Conservation (phyloP, 2,888 invertebrate genomes). For the Tenthredo amoena region DNA sequence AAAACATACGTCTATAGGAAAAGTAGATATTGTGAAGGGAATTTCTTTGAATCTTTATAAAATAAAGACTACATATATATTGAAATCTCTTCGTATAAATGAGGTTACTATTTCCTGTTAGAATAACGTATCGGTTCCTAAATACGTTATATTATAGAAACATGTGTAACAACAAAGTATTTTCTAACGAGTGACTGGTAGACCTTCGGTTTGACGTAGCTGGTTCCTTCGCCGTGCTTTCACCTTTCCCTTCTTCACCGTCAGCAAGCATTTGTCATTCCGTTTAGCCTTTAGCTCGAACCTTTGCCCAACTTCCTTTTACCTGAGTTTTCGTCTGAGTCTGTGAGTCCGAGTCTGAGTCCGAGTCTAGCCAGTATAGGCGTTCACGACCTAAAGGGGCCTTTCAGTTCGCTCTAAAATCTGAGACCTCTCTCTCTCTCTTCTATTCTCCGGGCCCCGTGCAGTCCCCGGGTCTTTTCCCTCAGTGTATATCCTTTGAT, state of each 20-base stretch:
- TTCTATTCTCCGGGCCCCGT: background rate
- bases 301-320: constrained; percentile 71
- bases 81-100: background rate
- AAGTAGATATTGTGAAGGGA: too few species aligned
- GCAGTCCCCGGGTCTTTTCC: background rate
- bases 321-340: constrained; percentile 63
- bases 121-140: background rate
- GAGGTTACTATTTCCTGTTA: background rate
- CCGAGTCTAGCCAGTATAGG: background rate
- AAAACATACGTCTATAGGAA: background rate
- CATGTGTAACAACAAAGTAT: background rate
- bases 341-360: background rate
- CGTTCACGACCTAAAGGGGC: background rate
- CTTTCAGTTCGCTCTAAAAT: background rate
- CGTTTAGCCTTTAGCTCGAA: constrained; percentile 65
- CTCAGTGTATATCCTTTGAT: constrained; percentile 19
- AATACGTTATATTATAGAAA: background rate
- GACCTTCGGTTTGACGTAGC: background rate
- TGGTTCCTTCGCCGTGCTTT: constrained; percentile 63
- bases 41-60: too few species aligned
- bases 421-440: background rate
- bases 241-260: constrained; percentile 71
- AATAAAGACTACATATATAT: too few species aligned
- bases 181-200: background rate
- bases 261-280: constrained; percentile 73